Base-by-base conservation (phyloP, 2,113 vertebrate genomes). In the Prolemur simus region DNA sequence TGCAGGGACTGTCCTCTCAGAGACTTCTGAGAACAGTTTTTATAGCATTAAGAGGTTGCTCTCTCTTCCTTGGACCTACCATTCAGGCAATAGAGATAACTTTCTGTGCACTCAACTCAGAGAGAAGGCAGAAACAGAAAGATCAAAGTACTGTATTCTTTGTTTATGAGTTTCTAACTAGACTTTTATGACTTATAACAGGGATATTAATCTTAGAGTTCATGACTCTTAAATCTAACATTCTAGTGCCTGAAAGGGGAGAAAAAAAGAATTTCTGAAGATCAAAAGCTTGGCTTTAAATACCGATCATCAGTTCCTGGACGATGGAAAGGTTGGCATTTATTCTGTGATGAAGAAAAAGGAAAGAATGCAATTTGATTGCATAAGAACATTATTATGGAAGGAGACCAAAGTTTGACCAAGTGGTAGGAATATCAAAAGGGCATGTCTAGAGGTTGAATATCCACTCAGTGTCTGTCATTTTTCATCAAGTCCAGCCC, bases 231-330 rank as follows among this genome's bases (percentile, higher is more conserved):
- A 73, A 63, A 25, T 73, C 17, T 60, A 56, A 85, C n/a, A 85
- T 45, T n/a, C 83, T 76, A 78, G 13, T 89, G 45, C 11, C 87
- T 82, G 23, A 88, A 83, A 68, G 13, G 34, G 13, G 63, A 69
- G 13, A 8, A 69, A 23, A 21, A 56, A 56, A 56, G 49, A 63
- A 71, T 29, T 92, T 92, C 89, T 95, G 68, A 89, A 94, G 85
- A 89, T 69, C 52, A 69, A 68, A 96, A 84, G 56, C 49, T 95
- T 96, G 76, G 54, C 71, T 91, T 87, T 81, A 80, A 93, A 78
- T 83, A 78, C 56, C 63, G 27, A 68, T 78, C n/a, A 73, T 20
- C 9, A 80, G 25, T 64, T 91, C 14, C 82, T 91, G 17, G 47
- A 89, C 73, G 54, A 96, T 3, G 58, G 85, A 92, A 92, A 92